Evolutionary conservation across 1,140 invertebrate species (phyloP), one percentile per base, ranked within the genome.

Genomic region (Centruroides sculpturatus): DNA sequence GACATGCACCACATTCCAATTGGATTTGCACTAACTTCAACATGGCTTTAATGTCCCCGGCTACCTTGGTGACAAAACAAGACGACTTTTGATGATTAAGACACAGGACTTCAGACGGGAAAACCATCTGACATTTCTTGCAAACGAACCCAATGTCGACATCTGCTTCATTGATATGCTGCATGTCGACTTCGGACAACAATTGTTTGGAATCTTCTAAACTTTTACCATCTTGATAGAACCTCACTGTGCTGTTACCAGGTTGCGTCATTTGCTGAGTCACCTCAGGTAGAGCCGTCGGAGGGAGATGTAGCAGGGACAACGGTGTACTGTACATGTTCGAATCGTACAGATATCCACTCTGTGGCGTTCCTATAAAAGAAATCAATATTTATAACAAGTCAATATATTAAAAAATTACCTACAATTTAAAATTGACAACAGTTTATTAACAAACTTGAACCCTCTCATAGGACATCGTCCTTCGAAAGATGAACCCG

Each of bases 101-200:
- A 55, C 89, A 77, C 4, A 82, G 80, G 11, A 82, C 80, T 57
- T 85, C 83, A 53, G 81, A 79, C 3, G 85, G 82, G 75, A 86
- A 90, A 4, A 87, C 86, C 51, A 87, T 79, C 59, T 87, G 85
- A 73, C 87, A 91, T 69, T 87, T 84, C 69, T 87, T 87, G 77
- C 87, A 91, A 54, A 89, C 85, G 75, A 85, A 85, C 66, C 86
- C 88, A 34, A 88, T 77, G 69, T 90, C 88, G 51, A 83, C 79
- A 69, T 87, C 85, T 3, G 83, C 72, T 64, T 86, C 79, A 71
- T 64, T 77, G 66, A 67, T 70, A 59, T 70, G 69, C 55, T 67
- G 63, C 49, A 70, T 69, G 63, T 74, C 71, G n/a, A 56, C 65
- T n/a, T 59, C 57, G 35, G 68, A 70, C n/a, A 74, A 70, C 11